Base-by-base conservation (phyloP, 2,888 invertebrate genomes). In the Lasiommata megera region DNA sequence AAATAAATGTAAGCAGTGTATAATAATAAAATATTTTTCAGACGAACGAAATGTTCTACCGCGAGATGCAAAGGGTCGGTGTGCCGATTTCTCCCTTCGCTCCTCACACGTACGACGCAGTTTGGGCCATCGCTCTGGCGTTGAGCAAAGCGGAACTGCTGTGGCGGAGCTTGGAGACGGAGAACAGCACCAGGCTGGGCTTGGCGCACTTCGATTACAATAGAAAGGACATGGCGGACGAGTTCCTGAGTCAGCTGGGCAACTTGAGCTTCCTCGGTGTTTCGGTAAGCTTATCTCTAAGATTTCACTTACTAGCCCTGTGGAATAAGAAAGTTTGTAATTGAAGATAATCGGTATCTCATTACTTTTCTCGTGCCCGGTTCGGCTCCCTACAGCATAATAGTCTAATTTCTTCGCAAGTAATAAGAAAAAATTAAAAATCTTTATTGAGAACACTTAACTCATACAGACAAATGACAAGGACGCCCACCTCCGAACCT, bases 91-190 rank as follows among this genome's bases (percentile, higher is more conserved):
- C 95, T 0, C 92, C 92, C 55, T 96, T 93, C 80, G 95, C 96
- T 0, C 94, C 95, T 0, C 95, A 96, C 73, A 94, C 96, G 0
- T 98, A 97, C 78, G 98, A 98, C 76, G 97, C 97, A 0, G 94
- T 98, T 0, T 98, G 97, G 97, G 94, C 97, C 0, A 96, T 97
- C 69, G 97, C 97, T 0, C 76, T 96, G 18, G 94, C 96, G 0
- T 79, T 98, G 53, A 92, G 93, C 59, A 92, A 92, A 58, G 93
- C 94, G 0, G 93, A 95, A 71, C 84, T 89, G 16, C 83, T 91
- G 50, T 93, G 93, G 91, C 88, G 88, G 12, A 83, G 75, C 67
- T 73, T 63, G 47, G 81, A 67, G n/a, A 61, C 62, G 8, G 51
- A 29, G 16, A 76, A 81, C 46, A 71, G 74, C 37, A 77, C 70